Evolutionary conservation across 2,888 invertebrate species (phyloP).

Genomic region (Phrixothrix hirtus): DNA sequence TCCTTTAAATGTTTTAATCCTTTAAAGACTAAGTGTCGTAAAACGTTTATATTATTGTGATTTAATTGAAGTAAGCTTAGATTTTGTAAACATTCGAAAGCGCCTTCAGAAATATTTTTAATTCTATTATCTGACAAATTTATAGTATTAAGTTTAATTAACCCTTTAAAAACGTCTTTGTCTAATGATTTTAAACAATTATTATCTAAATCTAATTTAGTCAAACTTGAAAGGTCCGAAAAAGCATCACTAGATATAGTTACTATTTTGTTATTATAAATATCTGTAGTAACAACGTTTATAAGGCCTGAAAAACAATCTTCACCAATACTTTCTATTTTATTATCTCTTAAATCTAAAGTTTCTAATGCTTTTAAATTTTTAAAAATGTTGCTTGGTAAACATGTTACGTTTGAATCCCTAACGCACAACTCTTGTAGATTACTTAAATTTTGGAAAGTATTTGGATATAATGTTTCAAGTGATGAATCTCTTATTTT

Average conservation of each 20-base stretch:
- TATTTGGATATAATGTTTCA: neutral
- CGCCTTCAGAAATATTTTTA: neutral
- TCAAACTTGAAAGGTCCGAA: neutral
- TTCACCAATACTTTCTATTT: neutral
- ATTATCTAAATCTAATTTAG: neutral
- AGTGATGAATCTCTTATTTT: neutral
- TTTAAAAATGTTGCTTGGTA: neutral
- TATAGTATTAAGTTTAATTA: neutral
- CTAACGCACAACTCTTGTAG: neutral
- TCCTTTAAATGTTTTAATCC: neutral
- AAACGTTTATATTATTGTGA: neutral
- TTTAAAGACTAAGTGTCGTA: neutral
- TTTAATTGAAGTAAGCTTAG: neutral
- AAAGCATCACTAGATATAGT: neutral
- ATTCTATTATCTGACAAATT: neutral
- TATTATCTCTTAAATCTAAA: neutral
- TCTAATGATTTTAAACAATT: neutral
- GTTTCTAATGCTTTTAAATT: neutral
- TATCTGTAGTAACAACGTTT: neutral
- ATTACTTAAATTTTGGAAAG: neutral
- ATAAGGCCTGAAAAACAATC: neutral
- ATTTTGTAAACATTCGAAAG: neutral
- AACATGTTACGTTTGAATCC: neutral
- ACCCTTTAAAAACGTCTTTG: neutral
- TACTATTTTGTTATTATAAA: neutral